Conservation (phyloP, 2,113 vertebrate species). For the Lepisosteus osseus region DNA sequence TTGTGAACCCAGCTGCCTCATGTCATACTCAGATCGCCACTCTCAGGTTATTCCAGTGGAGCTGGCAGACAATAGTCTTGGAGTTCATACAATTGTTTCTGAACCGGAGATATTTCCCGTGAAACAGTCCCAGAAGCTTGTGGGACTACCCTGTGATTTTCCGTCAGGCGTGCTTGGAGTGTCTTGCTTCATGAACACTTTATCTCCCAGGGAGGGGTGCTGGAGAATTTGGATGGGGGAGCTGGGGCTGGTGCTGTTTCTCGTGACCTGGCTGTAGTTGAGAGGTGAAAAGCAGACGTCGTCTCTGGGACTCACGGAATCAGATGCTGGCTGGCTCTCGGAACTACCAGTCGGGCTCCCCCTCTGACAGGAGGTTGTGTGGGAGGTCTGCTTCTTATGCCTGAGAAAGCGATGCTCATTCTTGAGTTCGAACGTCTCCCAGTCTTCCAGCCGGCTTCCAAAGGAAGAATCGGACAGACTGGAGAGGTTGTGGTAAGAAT, state of each 20-base stretch:
- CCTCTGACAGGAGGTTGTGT: background rate
- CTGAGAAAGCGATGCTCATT: too few species aligned
- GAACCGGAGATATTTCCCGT: conserved; percentile 64
- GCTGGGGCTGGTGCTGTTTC: conserved; percentile 20
- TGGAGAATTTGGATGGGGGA: conserved; percentile 5
- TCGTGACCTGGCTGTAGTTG: conserved; percentile 23
- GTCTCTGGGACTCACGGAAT: too few species aligned
- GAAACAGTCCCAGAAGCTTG: conserved; percentile 75
- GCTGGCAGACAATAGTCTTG: background rate
- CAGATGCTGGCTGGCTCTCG: conserved; percentile 17
- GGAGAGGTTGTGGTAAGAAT: conserved; percentile 71
- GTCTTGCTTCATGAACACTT: conserved; percentile 43
- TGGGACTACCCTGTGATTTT: conserved; percentile 35
- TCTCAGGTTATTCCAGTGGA: background rate
- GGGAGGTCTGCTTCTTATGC: too few species aligned
- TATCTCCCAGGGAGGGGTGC: conserved; percentile 19
- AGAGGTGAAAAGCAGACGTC: conserved; percentile 23
- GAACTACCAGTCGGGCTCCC: conserved; percentile 1
- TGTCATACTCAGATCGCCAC: too few species aligned
- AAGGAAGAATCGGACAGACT: conserved; percentile 48
- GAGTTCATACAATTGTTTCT: conserved; percentile 66
- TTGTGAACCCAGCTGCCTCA: too few species aligned
- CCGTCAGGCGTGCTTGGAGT: conserved; percentile 35
- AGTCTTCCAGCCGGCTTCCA: background rate
- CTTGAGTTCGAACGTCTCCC: background rate